Evolutionary conservation across 37 sponge, comb jelly and placozoan genomes (phyloP).

Genomic region (Spongilla lacustris): DNA sequence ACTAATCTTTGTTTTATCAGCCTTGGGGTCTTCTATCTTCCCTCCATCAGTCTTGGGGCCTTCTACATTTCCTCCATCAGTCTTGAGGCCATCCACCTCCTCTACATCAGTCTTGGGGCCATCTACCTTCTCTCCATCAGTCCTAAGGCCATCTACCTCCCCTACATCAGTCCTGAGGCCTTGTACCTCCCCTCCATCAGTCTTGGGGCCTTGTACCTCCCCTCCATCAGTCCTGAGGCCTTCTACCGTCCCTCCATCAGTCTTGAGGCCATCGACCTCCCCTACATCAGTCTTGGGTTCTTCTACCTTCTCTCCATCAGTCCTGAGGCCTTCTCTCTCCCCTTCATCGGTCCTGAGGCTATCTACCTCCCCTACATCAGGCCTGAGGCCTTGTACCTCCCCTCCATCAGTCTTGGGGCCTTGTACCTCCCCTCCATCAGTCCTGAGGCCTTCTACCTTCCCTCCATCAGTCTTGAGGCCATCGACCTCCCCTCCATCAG

Average conservation of each 20-base stretch:
- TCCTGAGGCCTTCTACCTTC: no score
- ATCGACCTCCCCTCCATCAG: no score
- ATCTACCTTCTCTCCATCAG: not conserved
- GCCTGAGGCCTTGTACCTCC: not conserved
- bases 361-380: not conserved
- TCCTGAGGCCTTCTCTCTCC: no score
- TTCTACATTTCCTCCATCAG: not conserved
- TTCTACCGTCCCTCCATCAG: no score
- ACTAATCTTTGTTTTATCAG: not conserved
- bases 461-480: no score
- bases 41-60: not conserved
- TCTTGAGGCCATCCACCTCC: not conserved
- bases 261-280: not conserved
- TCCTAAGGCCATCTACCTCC: not conserved
- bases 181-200: not conserved
- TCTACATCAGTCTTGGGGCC: not conserved
- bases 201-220: not conserved
- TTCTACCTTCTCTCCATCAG: no score
- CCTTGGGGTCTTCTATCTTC: not conserved
- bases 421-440: no score
- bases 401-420: not conserved
- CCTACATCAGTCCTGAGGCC: not conserved
- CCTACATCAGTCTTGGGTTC: not conserved
- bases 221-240: not conserved
- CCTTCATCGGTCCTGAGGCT: no score